A percentile compares a stretch with the other conserved stretches of the same genome.
Conservation (phyloP, 2,113 vertebrate species). For the Morone saxatilis region DNA sequence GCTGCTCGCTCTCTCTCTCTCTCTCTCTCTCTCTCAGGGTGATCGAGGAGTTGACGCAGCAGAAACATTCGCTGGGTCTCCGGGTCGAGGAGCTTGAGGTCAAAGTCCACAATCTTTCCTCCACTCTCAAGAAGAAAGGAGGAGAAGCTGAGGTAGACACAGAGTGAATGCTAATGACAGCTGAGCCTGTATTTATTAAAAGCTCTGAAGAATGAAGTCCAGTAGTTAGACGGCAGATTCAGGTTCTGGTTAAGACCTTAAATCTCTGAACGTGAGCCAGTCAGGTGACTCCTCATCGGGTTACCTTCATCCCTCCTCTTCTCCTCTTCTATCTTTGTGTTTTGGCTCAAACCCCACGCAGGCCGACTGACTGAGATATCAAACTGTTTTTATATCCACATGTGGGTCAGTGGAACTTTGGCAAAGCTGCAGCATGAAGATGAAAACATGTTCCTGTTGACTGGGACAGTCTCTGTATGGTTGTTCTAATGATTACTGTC, state of each 20-base stretch:
- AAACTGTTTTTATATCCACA: constrained; percentile 35
- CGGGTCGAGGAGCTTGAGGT: constrained; percentile 77
- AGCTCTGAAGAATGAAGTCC: not conserved
- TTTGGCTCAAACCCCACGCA: constrained; percentile 29
- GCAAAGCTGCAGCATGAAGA: not conserved
- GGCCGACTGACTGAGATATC: constrained; percentile 1
- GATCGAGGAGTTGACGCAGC: constrained; percentile 85
- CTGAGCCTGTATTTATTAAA: too few species aligned
- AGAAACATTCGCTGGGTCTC: constrained; percentile 79
- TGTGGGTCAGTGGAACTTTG: constrained; percentile 54
- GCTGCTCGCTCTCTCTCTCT: constrained; percentile 15
- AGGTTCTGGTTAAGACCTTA: not conserved
- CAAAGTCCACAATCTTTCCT: constrained; percentile 69
- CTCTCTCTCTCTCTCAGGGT: constrained; percentile 74
- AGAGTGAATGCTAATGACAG: too few species aligned
- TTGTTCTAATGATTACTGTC: too few species aligned
- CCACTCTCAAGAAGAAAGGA: constrained; percentile 49
- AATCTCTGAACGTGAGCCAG: not conserved
- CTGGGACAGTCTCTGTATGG: not conserved
- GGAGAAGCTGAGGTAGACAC: constrained; percentile 45
- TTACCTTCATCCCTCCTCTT: not conserved
- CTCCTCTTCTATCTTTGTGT: constrained; percentile 1
- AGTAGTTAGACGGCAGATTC: not conserved
- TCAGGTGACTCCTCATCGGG: not conserved
- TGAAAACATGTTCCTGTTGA: not conserved